Conservation (phyloP, 2,797 vertebrate species). For the Chaenodraco wilsoni region DNA sequence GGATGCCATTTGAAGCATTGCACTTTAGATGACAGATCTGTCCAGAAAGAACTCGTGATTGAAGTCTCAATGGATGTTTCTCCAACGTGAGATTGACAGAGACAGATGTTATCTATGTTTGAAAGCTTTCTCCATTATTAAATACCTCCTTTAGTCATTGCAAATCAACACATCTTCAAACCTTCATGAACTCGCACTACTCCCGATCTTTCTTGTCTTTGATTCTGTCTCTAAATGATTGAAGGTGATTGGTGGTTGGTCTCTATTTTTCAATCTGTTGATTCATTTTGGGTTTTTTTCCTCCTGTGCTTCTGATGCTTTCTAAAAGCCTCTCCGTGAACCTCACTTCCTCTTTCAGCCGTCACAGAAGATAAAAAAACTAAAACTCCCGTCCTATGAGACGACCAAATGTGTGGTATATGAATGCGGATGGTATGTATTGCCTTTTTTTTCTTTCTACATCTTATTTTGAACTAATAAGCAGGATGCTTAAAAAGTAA, state of each 20-base stretch:
- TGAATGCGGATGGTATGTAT: slow-evolving; percentile 74
- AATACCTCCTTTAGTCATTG: neutral
- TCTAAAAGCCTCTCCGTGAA: slow-evolving; percentile 13
- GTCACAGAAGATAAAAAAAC: slow-evolving; percentile 67
- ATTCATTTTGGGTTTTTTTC: slow-evolving; percentile 9
- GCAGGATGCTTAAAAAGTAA: neutral
- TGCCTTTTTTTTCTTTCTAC: slow-evolving; percentile 39
- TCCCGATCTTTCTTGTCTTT: neutral
- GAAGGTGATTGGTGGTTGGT: slow-evolving; percentile 30
- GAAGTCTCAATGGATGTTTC: neutral
- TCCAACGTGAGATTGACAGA: neutral
- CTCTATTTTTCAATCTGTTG: slow-evolving; percentile 11
- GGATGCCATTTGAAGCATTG: neutral
- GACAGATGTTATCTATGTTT: neutral
- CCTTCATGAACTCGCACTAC: neutral
- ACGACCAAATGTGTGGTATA: slow-evolving; percentile 78
- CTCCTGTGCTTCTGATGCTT: slow-evolving; percentile 14
- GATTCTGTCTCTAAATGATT: slow-evolving; percentile 14
- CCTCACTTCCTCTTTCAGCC: slow-evolving; percentile 47
- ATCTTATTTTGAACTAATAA: slow-evolving; percentile 15
- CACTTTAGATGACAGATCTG: neutral
- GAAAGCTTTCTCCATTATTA: neutral
- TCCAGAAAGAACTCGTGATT: neutral
- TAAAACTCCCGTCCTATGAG: neutral
- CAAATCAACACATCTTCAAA: neutral